Evolutionary conservation across 2,888 invertebrate genomes (phyloP), one percentile per base, ranked within the genome.

Genomic region (Byasa hedistus): DNA sequence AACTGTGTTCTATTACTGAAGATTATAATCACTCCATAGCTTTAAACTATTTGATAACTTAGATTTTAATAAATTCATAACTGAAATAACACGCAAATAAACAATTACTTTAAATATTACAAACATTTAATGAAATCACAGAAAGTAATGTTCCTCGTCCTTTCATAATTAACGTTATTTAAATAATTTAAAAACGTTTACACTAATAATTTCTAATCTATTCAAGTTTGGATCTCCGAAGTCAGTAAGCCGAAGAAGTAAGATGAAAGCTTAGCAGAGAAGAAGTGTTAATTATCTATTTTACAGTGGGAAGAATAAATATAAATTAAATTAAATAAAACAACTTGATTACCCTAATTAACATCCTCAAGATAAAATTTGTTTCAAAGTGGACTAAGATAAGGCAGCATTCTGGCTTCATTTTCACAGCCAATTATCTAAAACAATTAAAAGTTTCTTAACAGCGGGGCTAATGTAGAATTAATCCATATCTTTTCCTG

Each of bases 1-100:
- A 78, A 77, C 71, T 70, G 74, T 69, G 72, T 72, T 69, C 52
- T 69, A 67, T 65, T 44, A 68, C 71, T 69, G 64, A 59, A 64
- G 59, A 68, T 68, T 70, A 69, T 69, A 70, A 65, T 65, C 48
- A 32, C 22, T 12, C 51, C n/a, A 39, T 57, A 27, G 62, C 56
- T 55, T 61, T 17, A 32, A 59, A n/a, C n/a, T 44, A 58, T 17
- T 57, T 44, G 3, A 21, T 23, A 21, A 39, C 21, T n/a, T 44
- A 22, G 17, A 22, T 21, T 12, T 39, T 44, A 48, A n/a, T 48
- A n/a, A 19, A 1, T n/a, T 48, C n/a, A 7, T 48, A 7, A n/a
- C 3, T 3, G 48, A 48, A 48, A n/a, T 7, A 7, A 19, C 48
- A n/a, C n/a, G n/a, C 48, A 48, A 19, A 48, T n/a, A 48, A 48